Conservation (phyloP, 1,140 invertebrate genomes). For the Acromyrmex charruanus region DNA sequence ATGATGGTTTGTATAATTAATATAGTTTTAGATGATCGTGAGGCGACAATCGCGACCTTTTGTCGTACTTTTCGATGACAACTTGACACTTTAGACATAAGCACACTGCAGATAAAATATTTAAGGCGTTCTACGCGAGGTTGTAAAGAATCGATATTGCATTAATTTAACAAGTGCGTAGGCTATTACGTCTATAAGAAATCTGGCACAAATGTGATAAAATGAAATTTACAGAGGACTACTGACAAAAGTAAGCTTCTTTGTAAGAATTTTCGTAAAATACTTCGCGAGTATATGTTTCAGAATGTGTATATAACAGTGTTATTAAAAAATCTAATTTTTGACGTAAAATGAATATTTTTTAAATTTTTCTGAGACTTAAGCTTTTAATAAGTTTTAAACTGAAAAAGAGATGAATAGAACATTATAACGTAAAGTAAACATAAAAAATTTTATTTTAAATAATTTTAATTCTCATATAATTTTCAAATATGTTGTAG, state of each 20-base stretch:
- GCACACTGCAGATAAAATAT: neutral
- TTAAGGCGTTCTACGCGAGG: neutral
- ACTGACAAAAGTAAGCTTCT: neutral
- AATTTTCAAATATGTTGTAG: neutral
- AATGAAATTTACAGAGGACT: neutral
- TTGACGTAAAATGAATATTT: neutral
- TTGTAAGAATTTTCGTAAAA: neutral
- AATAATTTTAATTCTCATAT: neutral
- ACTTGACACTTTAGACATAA: slow-evolving; percentile 33
- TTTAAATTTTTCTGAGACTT: neutral
- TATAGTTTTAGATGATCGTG: neutral
- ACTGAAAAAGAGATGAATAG: neutral
- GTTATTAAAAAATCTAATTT: neutral
- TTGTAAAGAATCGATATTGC: slow-evolving; percentile 27
- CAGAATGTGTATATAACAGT: no score
- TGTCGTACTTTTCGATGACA: neutral
- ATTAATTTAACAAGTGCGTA: slow-evolving; percentile 22
- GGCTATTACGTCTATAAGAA: slow-evolving; percentile 3
- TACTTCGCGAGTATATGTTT: neutral
- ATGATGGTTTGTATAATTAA: neutral
- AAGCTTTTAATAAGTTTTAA: neutral
- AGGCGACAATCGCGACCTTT: slow-evolving; percentile 12
- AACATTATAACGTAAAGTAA: neutral
- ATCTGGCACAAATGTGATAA: neutral
- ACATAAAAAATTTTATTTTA: neutral